These are phyloP conservation scores for Halictus ligatus DNA, from an alignment of 2,888 invertebrate genomes.

Conservation along the genomic window DNA sequence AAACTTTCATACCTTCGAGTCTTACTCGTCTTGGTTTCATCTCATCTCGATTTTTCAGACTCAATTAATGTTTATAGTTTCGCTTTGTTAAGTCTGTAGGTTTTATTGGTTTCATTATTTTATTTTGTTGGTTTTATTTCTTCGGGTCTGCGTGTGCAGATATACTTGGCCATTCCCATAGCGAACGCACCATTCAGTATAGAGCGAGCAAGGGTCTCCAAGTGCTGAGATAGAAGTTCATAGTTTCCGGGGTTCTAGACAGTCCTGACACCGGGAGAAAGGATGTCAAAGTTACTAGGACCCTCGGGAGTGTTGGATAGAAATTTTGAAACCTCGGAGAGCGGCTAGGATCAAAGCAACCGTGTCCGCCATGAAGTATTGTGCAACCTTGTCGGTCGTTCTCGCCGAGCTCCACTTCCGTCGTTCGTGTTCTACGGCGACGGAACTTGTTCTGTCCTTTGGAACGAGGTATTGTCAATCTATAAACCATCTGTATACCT, in stretches of 20 bases:
- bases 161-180: no score
- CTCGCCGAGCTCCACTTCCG: conserved; percentile 33
- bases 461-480: neutral
- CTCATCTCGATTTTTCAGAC: no score
- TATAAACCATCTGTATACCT: neutral
- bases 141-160: no score
- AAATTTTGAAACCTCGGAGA: conserved; percentile 2
- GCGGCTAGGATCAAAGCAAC: conserved; percentile 45
- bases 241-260: neutral
- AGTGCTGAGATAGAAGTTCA: neutral
- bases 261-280: neutral
- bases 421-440: conserved; percentile 35
- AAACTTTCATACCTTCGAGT: no score
- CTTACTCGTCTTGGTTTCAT: no score
- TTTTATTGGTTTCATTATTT: no score
- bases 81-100: no score
- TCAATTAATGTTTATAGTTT: no score
- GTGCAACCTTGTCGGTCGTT: conserved; percentile 14
- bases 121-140: no score
- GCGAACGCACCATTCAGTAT: no score
- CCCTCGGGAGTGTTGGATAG: neutral
- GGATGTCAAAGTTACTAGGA: neutral
- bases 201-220: no score
- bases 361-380: conserved; percentile 5
- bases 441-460: neutral